Conservation (phyloP, 2,888 invertebrate species). For the Tipula vernalis region DNA sequence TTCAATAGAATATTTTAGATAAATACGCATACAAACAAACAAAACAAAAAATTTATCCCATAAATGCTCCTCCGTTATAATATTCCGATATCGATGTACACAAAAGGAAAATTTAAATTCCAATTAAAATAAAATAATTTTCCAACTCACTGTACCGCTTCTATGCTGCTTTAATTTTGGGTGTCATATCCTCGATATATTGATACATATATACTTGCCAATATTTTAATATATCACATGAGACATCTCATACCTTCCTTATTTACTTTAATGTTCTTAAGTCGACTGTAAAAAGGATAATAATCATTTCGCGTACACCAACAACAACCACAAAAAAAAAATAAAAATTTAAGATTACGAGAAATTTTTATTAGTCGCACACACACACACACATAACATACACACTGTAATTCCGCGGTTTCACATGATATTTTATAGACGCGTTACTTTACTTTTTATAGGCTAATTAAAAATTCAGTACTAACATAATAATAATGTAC, state of each 20-base stretch:
- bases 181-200: background rate
- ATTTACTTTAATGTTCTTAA: background rate
- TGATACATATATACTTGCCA: background rate
- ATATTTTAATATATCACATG: background rate
- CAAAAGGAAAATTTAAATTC: background rate
- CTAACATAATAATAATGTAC: background rate
- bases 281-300: background rate
- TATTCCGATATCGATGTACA: background rate
- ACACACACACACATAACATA: background rate
- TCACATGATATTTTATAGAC: background rate
- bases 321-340: background rate
- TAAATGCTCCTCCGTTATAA: no score
- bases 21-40: background rate
- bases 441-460: background rate
- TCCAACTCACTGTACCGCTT: background rate
- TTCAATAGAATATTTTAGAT: background rate
- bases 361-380: background rate
- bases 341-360: background rate
- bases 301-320: background rate
- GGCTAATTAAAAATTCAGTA: background rate
- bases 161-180: background rate
- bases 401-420: background rate
- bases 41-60: no score
- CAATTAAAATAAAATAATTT: background rate
- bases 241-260: background rate